phyloP scores from a whole-genome alignment of 2,888 invertebrate genomes.

The Rhorus exstirpatorius region DNA sequence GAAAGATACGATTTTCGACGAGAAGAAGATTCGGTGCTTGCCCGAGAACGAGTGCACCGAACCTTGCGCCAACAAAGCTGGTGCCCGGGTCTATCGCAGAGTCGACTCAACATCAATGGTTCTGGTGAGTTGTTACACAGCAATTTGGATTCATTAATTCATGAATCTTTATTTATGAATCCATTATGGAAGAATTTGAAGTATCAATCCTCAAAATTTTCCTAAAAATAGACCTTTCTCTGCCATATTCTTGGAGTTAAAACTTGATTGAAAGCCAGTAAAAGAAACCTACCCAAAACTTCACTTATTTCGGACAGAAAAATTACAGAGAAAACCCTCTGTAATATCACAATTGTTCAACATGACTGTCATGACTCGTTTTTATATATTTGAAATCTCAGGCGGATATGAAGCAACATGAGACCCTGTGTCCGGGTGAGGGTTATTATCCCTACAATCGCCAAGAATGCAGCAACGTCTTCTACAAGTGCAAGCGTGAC shows the following conservation, averaged over 20 bases:
- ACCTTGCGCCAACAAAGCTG: conserved; percentile 88
- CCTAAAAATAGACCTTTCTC: no score
- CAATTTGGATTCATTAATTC: no score
- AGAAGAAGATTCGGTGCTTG: conserved; percentile 91
- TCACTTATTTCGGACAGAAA: no score
- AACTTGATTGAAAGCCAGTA: no score
- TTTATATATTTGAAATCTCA: conserved; percentile 83
- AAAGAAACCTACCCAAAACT: no score
- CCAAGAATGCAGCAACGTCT: conserved; percentile 90
- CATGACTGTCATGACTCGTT: no score
- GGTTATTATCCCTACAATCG: conserved; percentile 91
- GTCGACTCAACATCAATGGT: conserved; percentile 87
- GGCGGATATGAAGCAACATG: conserved; percentile 88
- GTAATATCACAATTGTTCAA: no score
- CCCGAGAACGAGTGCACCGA: conserved; percentile 88
- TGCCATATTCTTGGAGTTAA: no score
- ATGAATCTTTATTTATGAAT: no score
- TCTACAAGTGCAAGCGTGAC: conserved; percentile 90
- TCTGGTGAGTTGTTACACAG: conserved; percentile 88
- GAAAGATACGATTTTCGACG: conserved; percentile 92
- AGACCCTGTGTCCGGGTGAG: conserved; percentile 89
- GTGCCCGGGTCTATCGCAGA: conserved; percentile 87
- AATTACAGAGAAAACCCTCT: no score
- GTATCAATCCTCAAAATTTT: no score
- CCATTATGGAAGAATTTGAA: no score